These are phyloP conservation scores for Pipistrellus pipistrellus DNA, from an alignment of 2,797 vertebrate species.

Conservation along the genomic window DNA sequence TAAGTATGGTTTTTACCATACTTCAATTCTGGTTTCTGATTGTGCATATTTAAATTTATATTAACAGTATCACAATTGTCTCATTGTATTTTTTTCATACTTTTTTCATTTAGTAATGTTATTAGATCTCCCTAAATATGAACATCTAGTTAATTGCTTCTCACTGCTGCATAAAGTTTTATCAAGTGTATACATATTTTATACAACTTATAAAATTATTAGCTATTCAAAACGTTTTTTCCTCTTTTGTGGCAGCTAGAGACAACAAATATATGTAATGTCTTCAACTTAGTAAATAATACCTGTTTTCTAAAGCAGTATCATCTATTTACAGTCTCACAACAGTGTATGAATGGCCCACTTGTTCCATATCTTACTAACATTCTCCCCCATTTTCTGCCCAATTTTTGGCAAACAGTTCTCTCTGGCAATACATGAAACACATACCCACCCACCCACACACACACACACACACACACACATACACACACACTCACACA, in stretches of 20 bases:
- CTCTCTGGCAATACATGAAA: not conserved
- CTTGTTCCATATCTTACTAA: not conserved
- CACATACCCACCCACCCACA: not conserved
- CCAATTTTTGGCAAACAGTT: not conserved
- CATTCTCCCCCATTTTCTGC: not conserved
- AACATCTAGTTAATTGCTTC: not conserved
- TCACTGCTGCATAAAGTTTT: not conserved
- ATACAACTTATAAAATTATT: not conserved
- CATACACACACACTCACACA: not conserved
- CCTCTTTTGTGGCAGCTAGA: not conserved
- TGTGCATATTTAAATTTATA: not conserved
- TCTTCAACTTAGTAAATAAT: not conserved
- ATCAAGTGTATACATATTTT: not conserved
- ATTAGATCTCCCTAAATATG: not conserved
- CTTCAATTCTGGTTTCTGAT: not conserved
- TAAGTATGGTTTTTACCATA: too few species aligned
- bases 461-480: not conserved
- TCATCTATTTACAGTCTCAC: not conserved
- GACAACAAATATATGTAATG: not conserved
- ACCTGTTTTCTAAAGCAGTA: not conserved
- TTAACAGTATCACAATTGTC: not conserved
- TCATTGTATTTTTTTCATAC: not conserved
- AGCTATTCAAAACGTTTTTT: not conserved
- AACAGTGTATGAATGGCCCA: not conserved
- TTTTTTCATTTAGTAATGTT: not conserved